Conservation (phyloP, 2,113 vertebrate species). For the Pachyramphus minor region DNA sequence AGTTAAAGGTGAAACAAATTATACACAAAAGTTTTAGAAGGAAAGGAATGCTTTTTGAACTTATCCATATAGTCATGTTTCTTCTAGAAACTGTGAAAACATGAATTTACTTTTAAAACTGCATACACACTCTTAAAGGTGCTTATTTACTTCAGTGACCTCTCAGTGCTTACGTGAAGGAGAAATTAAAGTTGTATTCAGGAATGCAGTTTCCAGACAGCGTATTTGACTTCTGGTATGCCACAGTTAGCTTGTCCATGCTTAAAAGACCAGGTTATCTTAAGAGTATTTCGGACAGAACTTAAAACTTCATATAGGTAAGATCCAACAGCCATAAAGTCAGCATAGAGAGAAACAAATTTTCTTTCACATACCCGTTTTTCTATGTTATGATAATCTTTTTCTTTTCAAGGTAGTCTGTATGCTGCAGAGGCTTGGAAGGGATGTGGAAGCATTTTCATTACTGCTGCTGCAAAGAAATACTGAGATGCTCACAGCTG, state of each 20-base stretch:
- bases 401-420: not conserved
- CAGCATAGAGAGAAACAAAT: not conserved
- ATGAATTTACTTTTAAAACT: not conserved
- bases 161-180: not conserved
- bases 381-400: not conserved
- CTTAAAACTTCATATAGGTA: not conserved
- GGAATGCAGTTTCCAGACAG: not conserved
- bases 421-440: not conserved
- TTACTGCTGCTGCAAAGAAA: not conserved
- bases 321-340: not conserved
- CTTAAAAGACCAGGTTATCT: not conserved
- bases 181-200: not conserved
- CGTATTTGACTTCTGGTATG: not conserved
- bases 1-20: not conserved
- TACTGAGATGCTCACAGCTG: not conserved
- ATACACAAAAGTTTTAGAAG: not conserved
- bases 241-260: not conserved
- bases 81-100: not conserved
- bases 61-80: not conserved
- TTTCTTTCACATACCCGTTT: not conserved
- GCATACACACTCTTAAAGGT: rapidly evolving
- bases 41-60: not conserved
- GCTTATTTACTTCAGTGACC: not conserved
- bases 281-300: not conserved
- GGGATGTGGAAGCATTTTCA: not conserved